Evolutionary conservation across 2,113 vertebrate species (phyloP), one percentile per base, ranked within the genome.

Genomic region (Lycaon pictus): DNA sequence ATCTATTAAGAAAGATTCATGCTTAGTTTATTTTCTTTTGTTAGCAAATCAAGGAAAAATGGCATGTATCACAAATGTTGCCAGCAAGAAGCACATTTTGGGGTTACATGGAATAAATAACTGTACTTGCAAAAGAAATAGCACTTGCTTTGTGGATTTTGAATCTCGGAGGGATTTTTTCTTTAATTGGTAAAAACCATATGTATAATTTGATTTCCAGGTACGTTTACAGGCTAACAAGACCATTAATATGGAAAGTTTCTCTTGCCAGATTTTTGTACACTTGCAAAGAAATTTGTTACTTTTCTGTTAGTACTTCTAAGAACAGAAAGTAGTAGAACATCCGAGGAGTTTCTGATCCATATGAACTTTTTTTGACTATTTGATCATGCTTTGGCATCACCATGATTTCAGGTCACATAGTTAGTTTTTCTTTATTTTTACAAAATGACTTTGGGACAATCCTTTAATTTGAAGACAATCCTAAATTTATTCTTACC

Each of bases 391-490:
- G n/a, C 7, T 89, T 89, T 91, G 25, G 29, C 27, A 53, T 74
- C 29, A 81, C 20, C 37, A 37, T 97, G 51, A 67, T 87, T 98
- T 93, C 29, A 86, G 74, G 8, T 74, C 82, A 83, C 22, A 43
- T 93, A 32, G 19, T 53, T 88, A 84, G 7, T 88, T 98, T 81
- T 90, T 25, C n/a, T 56, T 97, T 93, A 97, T 76, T 94, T 96
- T 86, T 92, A 90, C 17, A 63, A 91, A 93, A 55, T 96, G 8
- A 1, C 3, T 77, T 89, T 82, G 35, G 79, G 15, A 62, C 85
- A 97, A 65, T 92, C 6, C 74, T 98, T 97, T 97, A 95, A 79
- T 84, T 48, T 87, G 60, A 43, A 97, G 93, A 62, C 9, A 43
- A 43, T 43, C 63, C 58, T 85, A 77, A 95, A 62, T 93, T 93